phyloP scores from a whole-genome alignment of 2,888 invertebrate species.

The Aradus depressus region DNA sequence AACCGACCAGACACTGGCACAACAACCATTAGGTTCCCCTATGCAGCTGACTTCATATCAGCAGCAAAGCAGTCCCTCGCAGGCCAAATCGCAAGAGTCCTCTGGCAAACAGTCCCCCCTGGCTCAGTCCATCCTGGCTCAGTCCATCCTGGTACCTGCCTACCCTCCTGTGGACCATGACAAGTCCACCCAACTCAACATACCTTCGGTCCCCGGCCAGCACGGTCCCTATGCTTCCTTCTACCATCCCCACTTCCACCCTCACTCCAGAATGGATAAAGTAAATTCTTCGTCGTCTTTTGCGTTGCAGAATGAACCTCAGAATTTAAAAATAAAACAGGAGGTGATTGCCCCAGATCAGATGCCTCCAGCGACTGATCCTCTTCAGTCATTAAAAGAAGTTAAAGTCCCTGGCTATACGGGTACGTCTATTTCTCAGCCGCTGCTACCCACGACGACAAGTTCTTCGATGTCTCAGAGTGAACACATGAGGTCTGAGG shows the following conservation, averaged over 20 bases:
- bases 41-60: conserved; percentile 26
- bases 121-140: conserved; percentile 13
- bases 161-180: conserved; percentile 29
- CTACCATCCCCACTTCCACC: conserved; percentile 30
- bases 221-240: conserved; percentile 28
- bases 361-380: conserved; percentile 42
- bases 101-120: conserved; percentile 19
- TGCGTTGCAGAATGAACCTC: conserved; percentile 47
- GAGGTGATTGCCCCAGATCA: conserved; percentile 40
- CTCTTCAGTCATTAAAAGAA: conserved; percentile 64
- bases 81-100: conserved; percentile 17
- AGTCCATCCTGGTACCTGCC: conserved; percentile 29
- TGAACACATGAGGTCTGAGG: conserved; percentile 36
- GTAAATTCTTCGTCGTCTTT: conserved; percentile 27
- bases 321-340: conserved; percentile 61
- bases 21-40: conserved; percentile 17
- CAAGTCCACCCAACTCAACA: conserved; percentile 26
- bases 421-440: conserved; percentile 36
- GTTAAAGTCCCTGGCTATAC: conserved; percentile 65
- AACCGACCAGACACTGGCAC: background rate
- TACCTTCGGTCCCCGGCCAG: conserved; percentile 27
- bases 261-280: conserved; percentile 29
- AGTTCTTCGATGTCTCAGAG: conserved; percentile 27
- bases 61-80: conserved; percentile 20
- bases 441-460: conserved; percentile 32